Evolutionary conservation across 2,797 vertebrate genomes (phyloP).

Genomic region (Danionella dracula): DNA sequence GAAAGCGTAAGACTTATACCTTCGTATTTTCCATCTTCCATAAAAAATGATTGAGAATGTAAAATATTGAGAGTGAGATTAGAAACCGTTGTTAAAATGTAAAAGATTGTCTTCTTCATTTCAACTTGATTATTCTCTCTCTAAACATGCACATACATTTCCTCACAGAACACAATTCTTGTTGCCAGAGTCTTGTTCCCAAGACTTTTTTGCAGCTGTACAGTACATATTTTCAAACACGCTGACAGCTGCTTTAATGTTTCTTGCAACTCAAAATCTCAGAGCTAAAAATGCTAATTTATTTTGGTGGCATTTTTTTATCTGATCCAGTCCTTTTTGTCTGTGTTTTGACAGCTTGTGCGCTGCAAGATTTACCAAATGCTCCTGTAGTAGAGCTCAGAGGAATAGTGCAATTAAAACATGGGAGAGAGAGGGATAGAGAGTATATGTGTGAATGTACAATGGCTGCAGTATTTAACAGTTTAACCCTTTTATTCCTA

Average conservation of each 20-base stretch:
- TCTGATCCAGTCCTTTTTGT: slow-evolving; percentile 40
- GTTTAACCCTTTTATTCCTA: too few species aligned
- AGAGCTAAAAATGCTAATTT: slow-evolving; percentile 49
- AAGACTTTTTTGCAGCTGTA: slow-evolving; percentile 17
- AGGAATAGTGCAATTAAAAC: slow-evolving; percentile 43
- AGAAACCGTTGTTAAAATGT: slow-evolving; percentile 43
- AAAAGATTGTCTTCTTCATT: slow-evolving; percentile 46
- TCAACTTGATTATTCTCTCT: slow-evolving; percentile 46
- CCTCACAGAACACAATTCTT: not conserved
- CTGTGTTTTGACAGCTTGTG: slow-evolving; percentile 42
- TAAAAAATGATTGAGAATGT: slow-evolving; percentile 26
- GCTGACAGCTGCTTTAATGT: slow-evolving; percentile 38
- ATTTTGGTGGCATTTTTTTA: slow-evolving; percentile 43
- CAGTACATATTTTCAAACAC: slow-evolving; percentile 30
- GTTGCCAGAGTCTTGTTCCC: slow-evolving; percentile 17
- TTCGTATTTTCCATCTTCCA: not conserved
- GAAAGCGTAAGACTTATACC: not conserved
- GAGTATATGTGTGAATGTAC: too few species aligned
- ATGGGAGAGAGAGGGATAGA: not conserved
- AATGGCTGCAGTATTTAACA: too few species aligned
- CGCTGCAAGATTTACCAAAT: slow-evolving; percentile 41
- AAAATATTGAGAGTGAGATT: slow-evolving; percentile 31
- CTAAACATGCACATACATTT: slow-evolving; percentile 9
- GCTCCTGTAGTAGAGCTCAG: slow-evolving; percentile 22
- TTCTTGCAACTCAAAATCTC: slow-evolving; percentile 25